Percentiles rank a stretch among this genome's conserved stretches.
Evolutionary conservation across 2,113 vertebrate genomes (phyloP).

Genomic region (Pygoscelis adeliae): DNA sequence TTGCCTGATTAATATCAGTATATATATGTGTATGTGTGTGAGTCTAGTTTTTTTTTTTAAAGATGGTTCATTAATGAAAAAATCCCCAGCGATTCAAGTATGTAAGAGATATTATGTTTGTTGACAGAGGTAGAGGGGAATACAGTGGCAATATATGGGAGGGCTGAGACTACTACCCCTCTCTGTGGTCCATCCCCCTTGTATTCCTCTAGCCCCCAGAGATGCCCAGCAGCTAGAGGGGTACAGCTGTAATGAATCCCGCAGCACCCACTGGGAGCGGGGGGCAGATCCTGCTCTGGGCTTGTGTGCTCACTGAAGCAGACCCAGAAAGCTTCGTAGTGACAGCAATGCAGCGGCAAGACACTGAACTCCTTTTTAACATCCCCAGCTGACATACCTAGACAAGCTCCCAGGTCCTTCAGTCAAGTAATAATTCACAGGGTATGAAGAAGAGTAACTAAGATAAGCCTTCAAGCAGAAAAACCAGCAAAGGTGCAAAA

Average conservation of each 20-base stretch:
- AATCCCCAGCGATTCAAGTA: background rate
- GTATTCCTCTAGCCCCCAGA: background rate
- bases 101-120: background rate
- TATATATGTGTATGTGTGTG: background rate
- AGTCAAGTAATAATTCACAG: background rate
- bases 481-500: background rate
- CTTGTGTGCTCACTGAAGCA: background rate
- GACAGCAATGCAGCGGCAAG: background rate
- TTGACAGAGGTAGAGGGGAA: background rate
- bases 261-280: background rate
- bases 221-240: background rate
- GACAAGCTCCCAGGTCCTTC: background rate
- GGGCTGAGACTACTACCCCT: background rate
- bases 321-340: background rate
- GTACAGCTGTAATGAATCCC: background rate
- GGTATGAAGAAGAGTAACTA: background rate
- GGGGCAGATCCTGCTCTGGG: background rate
- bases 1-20: conserved; percentile 18
- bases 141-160: background rate
- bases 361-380: background rate
- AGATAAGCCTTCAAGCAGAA: background rate
- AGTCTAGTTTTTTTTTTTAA: background rate
- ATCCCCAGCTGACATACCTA: background rate
- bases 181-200: background rate
- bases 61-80: background rate